These are phyloP conservation scores for Lytechinus pictus DNA, from an alignment of 35 echinoderm and acorn worm genomes.

Conservation along the genomic window DNA sequence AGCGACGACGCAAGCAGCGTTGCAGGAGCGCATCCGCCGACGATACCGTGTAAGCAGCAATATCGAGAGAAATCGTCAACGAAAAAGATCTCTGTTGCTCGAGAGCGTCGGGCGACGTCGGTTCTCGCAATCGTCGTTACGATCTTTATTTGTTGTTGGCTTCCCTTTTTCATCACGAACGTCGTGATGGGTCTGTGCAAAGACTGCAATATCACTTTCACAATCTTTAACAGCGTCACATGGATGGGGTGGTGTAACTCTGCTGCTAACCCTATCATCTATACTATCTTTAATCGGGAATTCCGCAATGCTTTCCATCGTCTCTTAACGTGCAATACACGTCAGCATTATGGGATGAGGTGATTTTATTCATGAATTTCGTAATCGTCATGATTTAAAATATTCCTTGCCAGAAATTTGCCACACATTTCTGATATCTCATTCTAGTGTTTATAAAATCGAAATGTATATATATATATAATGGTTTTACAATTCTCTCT, in stretches of 20 bases:
- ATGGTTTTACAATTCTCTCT: not conserved
- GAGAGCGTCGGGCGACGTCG: conserved; percentile 88
- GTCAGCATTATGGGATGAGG: not conserved
- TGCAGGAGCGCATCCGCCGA: not conserved
- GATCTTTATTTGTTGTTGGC: conserved; percentile 92
- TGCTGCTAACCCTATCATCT: conserved; percentile 88
- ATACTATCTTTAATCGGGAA: conserved; percentile 97
- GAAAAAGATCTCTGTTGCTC: conserved; percentile 89
- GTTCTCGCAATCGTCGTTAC: conserved; percentile 90
- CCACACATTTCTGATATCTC: not conserved
- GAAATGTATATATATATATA: not conserved
- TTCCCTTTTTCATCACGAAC: conserved; percentile 98
- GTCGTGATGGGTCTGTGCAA: conserved; percentile 77
- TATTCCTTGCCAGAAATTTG: conserved; percentile 12
- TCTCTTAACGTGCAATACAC: conserved; percentile 31
- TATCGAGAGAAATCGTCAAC: conserved; percentile 44
- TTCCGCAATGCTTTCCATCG: conserved; percentile 85
- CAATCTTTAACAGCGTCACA: conserved; percentile 75
- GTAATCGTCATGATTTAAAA: not conserved
- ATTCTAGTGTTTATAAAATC: not conserved
- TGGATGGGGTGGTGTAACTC: conserved; percentile 98
- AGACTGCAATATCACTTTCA: conserved; percentile 64
- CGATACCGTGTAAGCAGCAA: not conserved
- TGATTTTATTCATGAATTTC: conserved; percentile 5
- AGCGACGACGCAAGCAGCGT: conserved; percentile 50